Percentiles rank a stretch among this genome's conserved stretches.
Conservation (phyloP, 2,113 vertebrate genomes). For the Heptranchias perlo region DNA sequence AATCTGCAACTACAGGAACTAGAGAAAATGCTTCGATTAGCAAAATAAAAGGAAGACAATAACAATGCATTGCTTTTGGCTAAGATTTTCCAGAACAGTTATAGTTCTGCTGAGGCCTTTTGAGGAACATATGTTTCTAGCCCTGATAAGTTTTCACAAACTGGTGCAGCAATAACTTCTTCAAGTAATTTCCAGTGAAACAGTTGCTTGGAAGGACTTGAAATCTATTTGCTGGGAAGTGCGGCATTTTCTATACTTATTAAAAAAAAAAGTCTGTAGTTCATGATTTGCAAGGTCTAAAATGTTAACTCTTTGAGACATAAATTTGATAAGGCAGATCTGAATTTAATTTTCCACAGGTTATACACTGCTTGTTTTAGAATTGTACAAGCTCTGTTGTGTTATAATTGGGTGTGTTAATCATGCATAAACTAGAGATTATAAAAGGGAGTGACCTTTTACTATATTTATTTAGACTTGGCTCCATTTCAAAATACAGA, state of each 20-base stretch:
- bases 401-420: neutral
- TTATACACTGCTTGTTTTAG: neutral
- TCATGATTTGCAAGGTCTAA: neutral
- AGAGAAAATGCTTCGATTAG: slow-evolving; percentile 69
- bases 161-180: neutral
- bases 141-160: neutral
- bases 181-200: neutral
- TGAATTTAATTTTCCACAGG: neutral
- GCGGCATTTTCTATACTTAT: neutral
- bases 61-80: neutral
- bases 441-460: neutral
- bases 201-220: neutral
- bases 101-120: neutral
- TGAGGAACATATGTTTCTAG: neutral
- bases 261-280: neutral
- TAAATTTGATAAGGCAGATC: neutral
- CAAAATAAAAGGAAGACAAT: slow-evolving; percentile 46
- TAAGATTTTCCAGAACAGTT: neutral
- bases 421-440: neutral
- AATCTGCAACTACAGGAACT: slow-evolving; percentile 79
- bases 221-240: neutral
- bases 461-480: neutral
- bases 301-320: neutral
- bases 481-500: neutral
- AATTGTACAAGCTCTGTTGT: too few species aligned